These are phyloP conservation scores for Grammomys dolichurus DNA, from an alignment of 2,113 vertebrate genomes.

Conservation along the genomic window DNA sequence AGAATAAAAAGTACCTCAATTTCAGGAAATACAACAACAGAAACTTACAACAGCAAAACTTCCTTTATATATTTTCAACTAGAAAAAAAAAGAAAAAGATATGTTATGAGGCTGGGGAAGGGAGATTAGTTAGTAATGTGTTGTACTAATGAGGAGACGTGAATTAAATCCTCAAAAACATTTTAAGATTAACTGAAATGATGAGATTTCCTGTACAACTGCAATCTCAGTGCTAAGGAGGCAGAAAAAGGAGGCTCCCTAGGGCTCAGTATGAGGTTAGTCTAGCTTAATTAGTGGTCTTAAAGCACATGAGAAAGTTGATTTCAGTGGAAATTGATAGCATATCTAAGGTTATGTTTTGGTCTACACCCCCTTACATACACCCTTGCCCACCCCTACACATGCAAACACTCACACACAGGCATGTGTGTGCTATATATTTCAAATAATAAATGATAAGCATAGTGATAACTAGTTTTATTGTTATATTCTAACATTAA, in stretches of 20 bases:
- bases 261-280: neutral
- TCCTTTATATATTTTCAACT: neutral
- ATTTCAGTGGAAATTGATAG: neutral
- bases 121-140: neutral
- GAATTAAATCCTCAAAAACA: neutral
- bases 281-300: neutral
- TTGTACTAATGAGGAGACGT: neutral
- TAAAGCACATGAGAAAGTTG: neutral
- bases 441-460: conserved; percentile 53
- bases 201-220: neutral
- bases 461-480: neutral
- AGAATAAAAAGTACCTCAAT: neutral
- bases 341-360: neutral
- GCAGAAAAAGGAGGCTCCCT: neutral
- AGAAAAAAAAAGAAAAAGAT: neutral
- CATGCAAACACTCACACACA: neutral
- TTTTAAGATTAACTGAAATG: neutral
- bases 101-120: fast-evolving
- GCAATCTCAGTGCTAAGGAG: neutral
- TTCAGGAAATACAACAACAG: conserved; percentile 24
- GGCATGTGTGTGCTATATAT: neutral
- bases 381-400: neutral
- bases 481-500: conserved; percentile 9
- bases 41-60: neutral
- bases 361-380: neutral